Evolutionary conservation across 2,113 vertebrate species (phyloP).

Genomic region (Cyprichromis sp.): DNA sequence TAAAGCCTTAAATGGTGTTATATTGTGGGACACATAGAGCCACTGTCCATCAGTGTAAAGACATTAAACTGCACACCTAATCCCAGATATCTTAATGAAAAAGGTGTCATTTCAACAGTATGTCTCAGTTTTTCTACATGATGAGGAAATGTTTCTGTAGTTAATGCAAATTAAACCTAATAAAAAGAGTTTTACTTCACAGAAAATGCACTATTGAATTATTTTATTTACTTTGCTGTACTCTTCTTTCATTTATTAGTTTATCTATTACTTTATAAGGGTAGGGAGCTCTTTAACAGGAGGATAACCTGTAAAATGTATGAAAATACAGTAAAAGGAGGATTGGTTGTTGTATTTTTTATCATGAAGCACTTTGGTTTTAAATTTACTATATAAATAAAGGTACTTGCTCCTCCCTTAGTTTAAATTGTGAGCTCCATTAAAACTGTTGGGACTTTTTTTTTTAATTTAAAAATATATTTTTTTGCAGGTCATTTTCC

Average conservation of each 20-base stretch:
- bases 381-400: not conserved
- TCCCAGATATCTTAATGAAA: not conserved
- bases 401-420: not conserved
- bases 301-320: not conserved
- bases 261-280: not conserved
- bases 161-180: not conserved
- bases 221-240: not conserved
- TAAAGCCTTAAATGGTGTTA: not conserved
- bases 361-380: not conserved
- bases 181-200: not conserved
- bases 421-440: not conserved
- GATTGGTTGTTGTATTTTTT: not conserved
- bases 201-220: not conserved
- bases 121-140: not conserved
- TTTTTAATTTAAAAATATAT: not conserved
- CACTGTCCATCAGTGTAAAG: not conserved
- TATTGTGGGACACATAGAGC: not conserved
- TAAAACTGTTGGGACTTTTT: not conserved
- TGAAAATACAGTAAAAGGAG: not conserved
- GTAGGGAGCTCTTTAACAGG: not conserved
- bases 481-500: not conserved
- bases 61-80: not conserved
- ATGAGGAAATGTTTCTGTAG: not conserved
- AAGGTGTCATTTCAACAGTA: not conserved
- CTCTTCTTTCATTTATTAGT: not conserved